Evolutionary conservation across 2,797 vertebrate species (phyloP).

Genomic region (Babyrousa celebensis): DNA sequence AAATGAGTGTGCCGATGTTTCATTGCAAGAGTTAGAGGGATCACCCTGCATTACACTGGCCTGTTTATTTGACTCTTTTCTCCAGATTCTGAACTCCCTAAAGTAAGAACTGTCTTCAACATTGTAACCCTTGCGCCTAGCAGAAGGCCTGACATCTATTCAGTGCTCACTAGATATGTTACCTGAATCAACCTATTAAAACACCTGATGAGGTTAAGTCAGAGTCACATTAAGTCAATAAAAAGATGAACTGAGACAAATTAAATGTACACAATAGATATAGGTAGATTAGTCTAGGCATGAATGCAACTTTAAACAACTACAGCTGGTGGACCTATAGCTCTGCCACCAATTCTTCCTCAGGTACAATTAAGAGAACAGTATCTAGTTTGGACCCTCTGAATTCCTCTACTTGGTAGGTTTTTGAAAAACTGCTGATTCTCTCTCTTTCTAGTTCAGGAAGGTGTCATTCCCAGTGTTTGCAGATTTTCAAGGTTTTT

Average conservation of each 20-base stretch:
- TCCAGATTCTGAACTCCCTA: background rate
- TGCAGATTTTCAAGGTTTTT: slow-evolving; percentile 57
- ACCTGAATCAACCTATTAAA: background rate
- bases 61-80: background rate
- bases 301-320: background rate
- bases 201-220: background rate
- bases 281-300: background rate
- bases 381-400: background rate
- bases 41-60: background rate
- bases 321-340: background rate
- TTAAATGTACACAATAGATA: background rate
- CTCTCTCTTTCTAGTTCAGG: background rate
- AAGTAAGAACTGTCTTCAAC: background rate
- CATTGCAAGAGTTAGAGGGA: background rate
- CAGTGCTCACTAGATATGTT: background rate
- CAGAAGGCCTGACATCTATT: background rate
- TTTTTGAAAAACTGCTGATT: background rate
- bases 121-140: background rate
- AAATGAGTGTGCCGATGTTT: background rate
- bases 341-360: background rate
- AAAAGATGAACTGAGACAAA: background rate
- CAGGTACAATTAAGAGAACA: background rate
- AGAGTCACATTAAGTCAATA: background rate
- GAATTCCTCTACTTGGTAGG: background rate
- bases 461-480: background rate